Base-by-base conservation (phyloP, 2,888 invertebrate genomes). In the Euzetes globulus region DNA sequence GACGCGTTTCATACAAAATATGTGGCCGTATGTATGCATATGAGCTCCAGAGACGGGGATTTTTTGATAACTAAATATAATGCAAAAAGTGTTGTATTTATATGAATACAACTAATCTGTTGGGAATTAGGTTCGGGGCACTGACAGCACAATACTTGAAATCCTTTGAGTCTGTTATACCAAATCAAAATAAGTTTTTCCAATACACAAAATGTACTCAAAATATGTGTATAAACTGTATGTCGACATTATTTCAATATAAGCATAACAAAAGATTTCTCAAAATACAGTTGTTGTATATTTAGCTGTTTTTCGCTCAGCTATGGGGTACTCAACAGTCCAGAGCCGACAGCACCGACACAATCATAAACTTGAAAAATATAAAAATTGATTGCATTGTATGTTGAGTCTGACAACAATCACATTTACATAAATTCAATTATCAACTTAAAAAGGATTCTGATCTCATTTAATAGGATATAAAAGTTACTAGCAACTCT, bases 181-280 rank as follows among this genome's bases (percentile, higher is more conserved):
- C 11, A 37, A 68, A 68, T 68, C 68, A 68, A 68, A 68, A 41
- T 41, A 68, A 68, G 41, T 22, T 41, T 68, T 60, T 13, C n/a
- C 52, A 33, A n/a, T 4, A 68, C 17, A 68, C 68, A 41, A 68
- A 41, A 68, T 41, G 68, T 41, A 68, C 68, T 68, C 33, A 6
- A 60, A 60, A 55, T 27, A 68, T 68, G 41, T 68, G 68, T 68
- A 68, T 68, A 41, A 33, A 41, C n/a, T 41, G 15, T 25, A 63
- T 33, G 29, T 29, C 17, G 15, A 15, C 27, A 58, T 58, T 3
- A 19, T 19, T 58, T 50, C n/a, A 60, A 60, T 60, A 68, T 68
- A 68, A 68, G 45, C 68, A 68, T 22, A 68, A 68, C 68, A 68
- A 68, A 41, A 68, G 68, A 68, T 41, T 68, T 68, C 63, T 68